Evolutionary conservation across 2,113 vertebrate genomes (phyloP), one percentile per base, ranked within the genome.

Genomic region (Propithecus coquereli): DNA sequence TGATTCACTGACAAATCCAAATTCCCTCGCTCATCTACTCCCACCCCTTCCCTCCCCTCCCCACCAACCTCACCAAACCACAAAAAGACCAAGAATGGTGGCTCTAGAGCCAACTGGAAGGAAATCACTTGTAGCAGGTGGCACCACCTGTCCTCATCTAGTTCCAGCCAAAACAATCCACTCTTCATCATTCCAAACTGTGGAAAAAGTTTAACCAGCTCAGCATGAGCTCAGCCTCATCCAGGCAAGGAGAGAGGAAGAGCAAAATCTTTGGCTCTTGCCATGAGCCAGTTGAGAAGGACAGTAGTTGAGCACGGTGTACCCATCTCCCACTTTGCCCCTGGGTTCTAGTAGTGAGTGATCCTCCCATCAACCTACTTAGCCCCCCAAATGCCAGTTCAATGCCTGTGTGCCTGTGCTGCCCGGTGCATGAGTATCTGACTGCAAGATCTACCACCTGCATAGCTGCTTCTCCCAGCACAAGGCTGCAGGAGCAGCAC

Each of bases 41-140:
- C 3, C 74, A 50, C 34, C n/a, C 57, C 61, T 52, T 63, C 2
- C 12, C 11, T 80, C 0, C 73, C 34, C 77, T 63, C 81, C 47
- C 40, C 37, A 32, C 54, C 54, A 87, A 34, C 13, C 50, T 30
- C 68, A 91, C 68, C 68, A 90, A 96, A 94, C 84, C 80, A 50
- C 95, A 92, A 71, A 97, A 95, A 96, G 54, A 86, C 65, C 80
- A 90, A 96, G 81, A 73, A 88, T 47, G n/a, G 74, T 25, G 2
- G 25, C 14, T 86, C 45, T 34, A 43, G 80, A 87, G 95, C 97
- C 95, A 97, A 82, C 37, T 97, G 97, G 96, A 97, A 97, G 34
- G 61, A 71, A 90, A 90, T 79, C 30, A 27, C 61, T 93, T 96
- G 43, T 68, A 91, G 87, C 90, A 79, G 94, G 92, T 92, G 95